Conservation (phyloP, 2,113 vertebrate species). For the Danionella cerebrum region DNA sequence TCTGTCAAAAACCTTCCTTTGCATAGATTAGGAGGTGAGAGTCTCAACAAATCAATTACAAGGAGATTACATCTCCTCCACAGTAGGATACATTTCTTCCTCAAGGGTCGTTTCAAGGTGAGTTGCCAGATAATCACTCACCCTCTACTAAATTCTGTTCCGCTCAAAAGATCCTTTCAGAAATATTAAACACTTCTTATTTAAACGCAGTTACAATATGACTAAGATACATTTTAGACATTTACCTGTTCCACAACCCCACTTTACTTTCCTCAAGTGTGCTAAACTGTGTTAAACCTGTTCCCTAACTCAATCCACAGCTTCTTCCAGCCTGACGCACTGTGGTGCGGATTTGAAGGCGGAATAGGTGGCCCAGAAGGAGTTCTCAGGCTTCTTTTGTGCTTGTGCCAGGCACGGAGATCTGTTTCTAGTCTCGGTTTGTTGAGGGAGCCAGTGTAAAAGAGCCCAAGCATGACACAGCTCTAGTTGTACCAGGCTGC, state of each 20-base stretch:
- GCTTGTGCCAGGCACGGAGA: constrained; percentile 44
- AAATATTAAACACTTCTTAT: not conserved
- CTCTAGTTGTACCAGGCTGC: constrained; percentile 52
- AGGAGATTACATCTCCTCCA: not conserved
- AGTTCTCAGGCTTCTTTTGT: constrained; percentile 44
- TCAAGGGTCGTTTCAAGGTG: not conserved
- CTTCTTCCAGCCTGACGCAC: constrained; percentile 12
- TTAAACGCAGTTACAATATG: not conserved
- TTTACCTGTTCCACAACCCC: constrained; percentile 14
- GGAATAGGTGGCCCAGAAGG: constrained; percentile 18
- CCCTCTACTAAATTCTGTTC: constrained; percentile 5
- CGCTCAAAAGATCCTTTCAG: not conserved
- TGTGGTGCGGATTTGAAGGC: constrained; percentile 28
- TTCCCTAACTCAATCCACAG: constrained; percentile 2
- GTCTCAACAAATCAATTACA: not conserved
- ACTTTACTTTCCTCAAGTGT: constrained; percentile 14
- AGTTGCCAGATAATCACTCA: not conserved
- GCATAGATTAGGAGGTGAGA: not conserved
- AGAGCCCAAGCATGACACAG: constrained; percentile 45
- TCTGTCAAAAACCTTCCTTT: not conserved
- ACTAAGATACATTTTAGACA: not conserved
- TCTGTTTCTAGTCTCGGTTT: constrained; percentile 16
- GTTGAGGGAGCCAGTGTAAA: constrained; percentile 1
- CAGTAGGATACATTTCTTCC: not conserved
- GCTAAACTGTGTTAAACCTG: constrained; percentile 1